Base-by-base conservation (phyloP, 2,888 invertebrate genomes). In the Camponotus fellah region DNA sequence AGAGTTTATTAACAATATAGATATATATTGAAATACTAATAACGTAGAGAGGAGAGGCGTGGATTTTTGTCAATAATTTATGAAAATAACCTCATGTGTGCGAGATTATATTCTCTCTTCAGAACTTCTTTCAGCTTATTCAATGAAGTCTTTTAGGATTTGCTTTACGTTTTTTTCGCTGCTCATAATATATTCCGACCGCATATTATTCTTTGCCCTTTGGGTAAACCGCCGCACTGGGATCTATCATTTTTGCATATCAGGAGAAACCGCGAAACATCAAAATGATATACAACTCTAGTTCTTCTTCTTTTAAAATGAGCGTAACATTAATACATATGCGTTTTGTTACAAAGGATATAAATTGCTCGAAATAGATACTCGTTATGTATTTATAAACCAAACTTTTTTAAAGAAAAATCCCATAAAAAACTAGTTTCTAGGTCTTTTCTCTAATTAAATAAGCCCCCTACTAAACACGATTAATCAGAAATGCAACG, bases 211-310 rank as follows among this genome's bases (percentile, higher is more conserved):
- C 80, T 69, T 74, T 56, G 77, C 64, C 85, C 79, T 80, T n/a
- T 75, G 84, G 84, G 76, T 53, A 88, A 85, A 89, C 86, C 76
- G 85, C 86, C 85, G 86, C 77, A 83, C 64, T 82, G 90, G 86
- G 87, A 87, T 88, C 82, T 88, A 83, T 90, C 86, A 89, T 82
- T 92, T 91, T 90, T 89, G 89, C 90, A 87, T 91, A 89, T 85
- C 87, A 88, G 86, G 87, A 68, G 87, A 83, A 86, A 87, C 86
- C 72, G 80, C 69, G 82, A 60, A 60, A 81, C 81, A 76, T 86
- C 79, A 56, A 71, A 62, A 80, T 81, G 79, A 85, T 81, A 65
- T 64, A 81, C 79, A 53, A 74, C 60, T 21, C 43, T 46, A 12
- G 43, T 58, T 77, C 56, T 79, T 83, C 69, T 49, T 34, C 62